Conservation (phyloP, 2,797 vertebrate species). For the Sebastiscus albofasciatus region DNA sequence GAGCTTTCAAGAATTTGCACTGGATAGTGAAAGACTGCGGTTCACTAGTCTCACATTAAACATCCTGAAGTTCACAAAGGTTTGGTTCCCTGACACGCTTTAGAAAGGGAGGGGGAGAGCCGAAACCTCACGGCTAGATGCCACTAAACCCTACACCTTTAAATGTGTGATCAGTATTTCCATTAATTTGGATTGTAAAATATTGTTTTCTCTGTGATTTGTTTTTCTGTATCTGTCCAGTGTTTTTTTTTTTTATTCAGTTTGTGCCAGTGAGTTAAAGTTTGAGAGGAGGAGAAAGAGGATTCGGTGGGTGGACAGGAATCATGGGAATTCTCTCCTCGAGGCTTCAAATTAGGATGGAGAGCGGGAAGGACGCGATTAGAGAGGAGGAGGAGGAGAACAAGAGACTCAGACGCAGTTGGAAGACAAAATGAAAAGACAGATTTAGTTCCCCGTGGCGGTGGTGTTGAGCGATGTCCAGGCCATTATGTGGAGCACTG, state of each 20-base stretch:
- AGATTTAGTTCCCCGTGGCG: conserved; percentile 40
- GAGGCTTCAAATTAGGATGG: conserved; percentile 16
- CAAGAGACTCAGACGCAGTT: conserved; percentile 14
- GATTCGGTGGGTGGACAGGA: conserved; percentile 16
- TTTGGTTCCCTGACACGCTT: too few species aligned
- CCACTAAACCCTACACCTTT: too few species aligned
- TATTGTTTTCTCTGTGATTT: not conserved
- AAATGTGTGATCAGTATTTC: not conserved
- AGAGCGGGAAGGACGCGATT: conserved; percentile 37
- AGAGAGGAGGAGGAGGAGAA: conserved; percentile 17
- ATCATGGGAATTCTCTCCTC: conserved; percentile 19
- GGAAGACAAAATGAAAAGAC: conserved; percentile 40
- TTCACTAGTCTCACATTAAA: too few species aligned
- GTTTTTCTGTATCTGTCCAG: not conserved
- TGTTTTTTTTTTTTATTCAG: not conserved
- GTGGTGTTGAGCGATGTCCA: conserved; percentile 47
- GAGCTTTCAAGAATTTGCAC: too few species aligned
- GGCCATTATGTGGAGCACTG: conserved; percentile 76
- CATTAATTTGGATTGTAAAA: not conserved
- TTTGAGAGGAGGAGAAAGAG: not conserved
- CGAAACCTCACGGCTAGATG: too few species aligned
- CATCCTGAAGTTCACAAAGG: too few species aligned
- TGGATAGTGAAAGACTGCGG: too few species aligned
- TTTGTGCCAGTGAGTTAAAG: not conserved
- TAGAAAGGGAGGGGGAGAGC: too few species aligned